Percentiles rank a stretch among this genome's conserved stretches.
phyloP scores from a whole-genome alignment of 2,797 vertebrate species.

The Benthosema pterotum region DNA sequence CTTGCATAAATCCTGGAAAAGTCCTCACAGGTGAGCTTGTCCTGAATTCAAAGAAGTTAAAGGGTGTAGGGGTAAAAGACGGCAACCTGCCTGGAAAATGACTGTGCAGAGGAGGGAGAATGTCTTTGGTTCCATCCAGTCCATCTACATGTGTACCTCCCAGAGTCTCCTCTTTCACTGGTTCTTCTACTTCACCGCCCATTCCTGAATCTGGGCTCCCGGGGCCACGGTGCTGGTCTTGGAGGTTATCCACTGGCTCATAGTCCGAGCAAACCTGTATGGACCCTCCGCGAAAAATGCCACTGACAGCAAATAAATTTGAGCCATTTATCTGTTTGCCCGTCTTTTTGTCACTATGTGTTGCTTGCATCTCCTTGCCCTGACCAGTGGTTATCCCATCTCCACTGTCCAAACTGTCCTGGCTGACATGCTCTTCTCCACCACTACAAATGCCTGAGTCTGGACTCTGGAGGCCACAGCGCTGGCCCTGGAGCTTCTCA shows the following conservation, averaged over 20 bases:
- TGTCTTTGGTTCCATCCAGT: too few relatives aligned
- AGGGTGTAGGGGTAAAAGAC: too few relatives aligned
- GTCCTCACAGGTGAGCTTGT: too few relatives aligned
- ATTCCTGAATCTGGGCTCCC: conserved; percentile 59
- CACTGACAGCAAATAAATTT: conserved; percentile 18
- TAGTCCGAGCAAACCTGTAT: conserved; percentile 57
- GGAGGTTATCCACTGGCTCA: conserved; percentile 28
- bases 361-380: not conserved
- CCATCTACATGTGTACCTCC: too few relatives aligned
- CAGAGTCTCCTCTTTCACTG: conserved; percentile 35
- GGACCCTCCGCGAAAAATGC: conserved; percentile 16
- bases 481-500: too few relatives aligned
- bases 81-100: too few relatives aligned
- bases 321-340: not conserved
- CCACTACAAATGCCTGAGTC: too few relatives aligned
- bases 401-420: conserved; percentile 30
- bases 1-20: too few relatives aligned
- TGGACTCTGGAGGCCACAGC: too few relatives aligned
- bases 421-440: too few relatives aligned
- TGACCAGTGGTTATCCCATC: conserved; percentile 19
- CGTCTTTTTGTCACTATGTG: not conserved
- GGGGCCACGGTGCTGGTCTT: conserved; percentile 7
- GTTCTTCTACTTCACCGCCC: conserved; percentile 38
- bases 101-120: too few relatives aligned
- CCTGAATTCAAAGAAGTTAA: too few relatives aligned